phyloP scores from a whole-genome alignment of 2,888 invertebrate genomes.

The Mimas tiliae region DNA sequence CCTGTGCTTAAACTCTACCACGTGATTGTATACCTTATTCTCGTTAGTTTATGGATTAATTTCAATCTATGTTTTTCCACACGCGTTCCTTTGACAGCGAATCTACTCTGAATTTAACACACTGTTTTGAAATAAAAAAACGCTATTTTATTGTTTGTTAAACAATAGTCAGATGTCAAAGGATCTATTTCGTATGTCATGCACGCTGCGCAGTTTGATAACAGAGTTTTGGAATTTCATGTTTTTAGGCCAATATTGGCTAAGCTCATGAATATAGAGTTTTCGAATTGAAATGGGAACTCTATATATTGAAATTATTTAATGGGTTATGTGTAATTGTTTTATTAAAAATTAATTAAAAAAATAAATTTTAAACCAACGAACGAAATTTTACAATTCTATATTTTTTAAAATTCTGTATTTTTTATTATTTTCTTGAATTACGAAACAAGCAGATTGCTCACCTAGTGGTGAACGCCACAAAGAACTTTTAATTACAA shows the following conservation, averaged over 20 bases:
- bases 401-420: too few species aligned
- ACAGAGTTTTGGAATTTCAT: background rate
- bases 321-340: background rate
- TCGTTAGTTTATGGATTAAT: background rate
- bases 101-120: background rate
- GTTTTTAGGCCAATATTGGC: background rate
- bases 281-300: background rate
- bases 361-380: too few species aligned
- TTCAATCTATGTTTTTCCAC: background rate
- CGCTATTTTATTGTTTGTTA: slow-evolving; percentile 12
- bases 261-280: background rate
- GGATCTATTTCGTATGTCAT: background rate
- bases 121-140: slow-evolving; percentile 17
- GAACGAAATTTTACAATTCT: too few species aligned
- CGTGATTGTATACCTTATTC: slow-evolving; percentile 5
- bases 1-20: slow-evolving; percentile 30
- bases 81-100: slow-evolving; percentile 8
- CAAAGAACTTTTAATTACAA: too few species aligned
- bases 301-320: background rate
- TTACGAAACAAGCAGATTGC: too few species aligned
- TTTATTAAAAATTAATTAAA: too few species aligned
- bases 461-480: too few species aligned
- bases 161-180: slow-evolving; percentile 14
- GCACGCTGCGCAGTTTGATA: slow-evolving; percentile 10
- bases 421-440: too few species aligned